Evolutionary conservation across 2,888 invertebrate genomes (phyloP).

Genomic region (Scaptomyza caliginosa): DNA sequence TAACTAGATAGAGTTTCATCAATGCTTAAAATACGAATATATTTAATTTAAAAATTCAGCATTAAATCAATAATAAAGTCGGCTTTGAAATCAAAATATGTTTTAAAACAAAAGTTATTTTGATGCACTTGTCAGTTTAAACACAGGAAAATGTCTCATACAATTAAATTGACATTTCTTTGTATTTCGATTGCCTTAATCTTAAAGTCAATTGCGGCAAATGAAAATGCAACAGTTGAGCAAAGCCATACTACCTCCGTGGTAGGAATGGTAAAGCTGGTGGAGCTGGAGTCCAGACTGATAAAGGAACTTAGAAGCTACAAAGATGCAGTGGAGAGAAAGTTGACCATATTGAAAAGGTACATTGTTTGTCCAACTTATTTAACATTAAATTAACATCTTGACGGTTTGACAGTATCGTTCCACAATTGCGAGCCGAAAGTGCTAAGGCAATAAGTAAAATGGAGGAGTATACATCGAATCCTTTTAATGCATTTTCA

Average conservation of each 20-base stretch:
- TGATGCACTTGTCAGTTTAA: neutral
- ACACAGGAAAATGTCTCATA: neutral
- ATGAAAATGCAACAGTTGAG: conserved; percentile 7
- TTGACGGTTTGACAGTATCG: conserved; percentile 33
- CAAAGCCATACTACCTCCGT: conserved; percentile 68
- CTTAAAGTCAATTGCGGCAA: conserved; percentile 32
- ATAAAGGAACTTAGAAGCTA: conserved; percentile 65
- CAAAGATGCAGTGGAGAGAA: conserved; percentile 62
- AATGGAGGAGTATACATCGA: conserved; percentile 67
- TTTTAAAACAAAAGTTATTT: neutral
- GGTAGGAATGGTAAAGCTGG: conserved; percentile 64
- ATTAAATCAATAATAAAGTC: neutral
- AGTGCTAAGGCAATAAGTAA: conserved; percentile 50
- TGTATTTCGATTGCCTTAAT: conserved; percentile 38
- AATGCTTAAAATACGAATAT: too few species aligned
- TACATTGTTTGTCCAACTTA: conserved; percentile 11
- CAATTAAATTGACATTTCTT: neutral
- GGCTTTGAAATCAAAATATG: neutral
- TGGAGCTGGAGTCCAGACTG: conserved; percentile 64
- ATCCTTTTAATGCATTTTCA: conserved; percentile 73
- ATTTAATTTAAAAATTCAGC: too few species aligned
- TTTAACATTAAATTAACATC: neutral
- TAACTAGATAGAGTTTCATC: too few species aligned
- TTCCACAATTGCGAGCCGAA: conserved; percentile 55
- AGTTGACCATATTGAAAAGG: conserved; percentile 64